Evolutionary conservation across 1,140 invertebrate species (phyloP).

Genomic region (Hermatobates lingyangjiaoensis): DNA sequence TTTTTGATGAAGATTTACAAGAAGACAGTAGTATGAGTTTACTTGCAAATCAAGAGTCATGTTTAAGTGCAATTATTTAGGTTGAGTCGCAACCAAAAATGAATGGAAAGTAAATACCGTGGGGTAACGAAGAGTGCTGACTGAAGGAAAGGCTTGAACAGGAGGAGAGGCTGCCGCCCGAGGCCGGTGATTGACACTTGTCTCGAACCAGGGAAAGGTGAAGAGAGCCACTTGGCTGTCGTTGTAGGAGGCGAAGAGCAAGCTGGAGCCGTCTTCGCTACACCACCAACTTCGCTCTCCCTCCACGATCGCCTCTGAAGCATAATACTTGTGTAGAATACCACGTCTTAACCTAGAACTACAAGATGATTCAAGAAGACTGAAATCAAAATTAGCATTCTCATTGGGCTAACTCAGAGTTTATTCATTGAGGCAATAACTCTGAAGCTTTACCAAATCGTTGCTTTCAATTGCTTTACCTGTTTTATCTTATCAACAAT

Average conservation of each 20-base stretch:
- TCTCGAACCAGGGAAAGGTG: conserved; percentile 47
- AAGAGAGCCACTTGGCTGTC: conserved; percentile 57
- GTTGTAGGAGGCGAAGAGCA: conserved; percentile 75
- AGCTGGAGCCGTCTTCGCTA: conserved; percentile 53
- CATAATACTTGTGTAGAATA: too few relatives aligned
- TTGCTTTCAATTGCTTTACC: too few relatives aligned
- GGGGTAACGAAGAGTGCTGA: conserved; percentile 54
- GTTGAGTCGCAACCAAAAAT: too few relatives aligned
- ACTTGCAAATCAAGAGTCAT: background rate
- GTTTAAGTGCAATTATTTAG: background rate
- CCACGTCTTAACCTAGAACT: too few relatives aligned
- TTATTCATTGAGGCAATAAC: too few relatives aligned
- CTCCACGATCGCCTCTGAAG: conserved; percentile 50
- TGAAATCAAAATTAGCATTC: too few relatives aligned
- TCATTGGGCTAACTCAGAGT: too few relatives aligned
- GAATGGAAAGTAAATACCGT: conserved; percentile 28
- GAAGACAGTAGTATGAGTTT: background rate
- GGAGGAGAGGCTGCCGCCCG: conserved; percentile 22
- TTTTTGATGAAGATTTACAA: background rate
- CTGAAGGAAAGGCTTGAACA: conserved; percentile 38
- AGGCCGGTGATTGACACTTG: conserved; percentile 28
- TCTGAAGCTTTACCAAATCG: too few relatives aligned
- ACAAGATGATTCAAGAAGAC: too few relatives aligned
- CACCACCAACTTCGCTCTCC: conserved; percentile 44
- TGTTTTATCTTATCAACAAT: too few relatives aligned